Base-by-base conservation (phyloP, 2,797 vertebrate species). In the Spondyliosoma cantharus region DNA sequence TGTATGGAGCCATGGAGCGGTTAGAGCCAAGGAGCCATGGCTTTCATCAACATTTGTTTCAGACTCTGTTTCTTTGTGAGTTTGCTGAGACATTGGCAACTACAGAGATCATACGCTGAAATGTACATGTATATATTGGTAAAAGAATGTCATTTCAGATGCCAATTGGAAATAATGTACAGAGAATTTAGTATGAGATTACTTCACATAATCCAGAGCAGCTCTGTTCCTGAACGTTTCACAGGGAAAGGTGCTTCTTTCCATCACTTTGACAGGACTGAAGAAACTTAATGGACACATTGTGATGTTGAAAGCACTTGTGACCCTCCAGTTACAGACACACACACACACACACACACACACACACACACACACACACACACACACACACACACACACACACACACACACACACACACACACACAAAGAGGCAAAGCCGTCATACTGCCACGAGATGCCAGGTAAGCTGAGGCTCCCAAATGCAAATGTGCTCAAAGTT, bases 401-500 rank as follows among this genome's bases (percentile, higher is more conserved):
- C 24, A 57, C 24, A 37, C 63, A 25, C 50, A 59, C 32, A 46
- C 53, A 27, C 24, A 57, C 24, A 37, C 63, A 25, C 50, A 59
- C 32, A 68, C 53, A 27, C 24, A 57, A 16, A 43, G 61, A 58
- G 27, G 53, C 32, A 24, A 25, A 57, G 73, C 3, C 3, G 11
- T 37, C 65, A 56, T 25, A 46, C 58, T 37, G 19, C 24, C 2
- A 13, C 48, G 74, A 57, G 76, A 43, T 58, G 57, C 65, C 72
- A 69, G 70, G 69, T 82, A 45, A 78, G 78, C 77, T 78, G 9
- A 85, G 19, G 66, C 75, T 83, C 66, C 17, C 19, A 42, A 46
- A 77, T 87, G 87, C 71, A 79, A 87, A 89, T 85, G 87, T 71
- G 60, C 76, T 84, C 79, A 20, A 37, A 81, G 83, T 90, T 73